Evolutionary conservation across 2,113 vertebrate genomes (phyloP).

Genomic region (Narcine bancroftii): DNA sequence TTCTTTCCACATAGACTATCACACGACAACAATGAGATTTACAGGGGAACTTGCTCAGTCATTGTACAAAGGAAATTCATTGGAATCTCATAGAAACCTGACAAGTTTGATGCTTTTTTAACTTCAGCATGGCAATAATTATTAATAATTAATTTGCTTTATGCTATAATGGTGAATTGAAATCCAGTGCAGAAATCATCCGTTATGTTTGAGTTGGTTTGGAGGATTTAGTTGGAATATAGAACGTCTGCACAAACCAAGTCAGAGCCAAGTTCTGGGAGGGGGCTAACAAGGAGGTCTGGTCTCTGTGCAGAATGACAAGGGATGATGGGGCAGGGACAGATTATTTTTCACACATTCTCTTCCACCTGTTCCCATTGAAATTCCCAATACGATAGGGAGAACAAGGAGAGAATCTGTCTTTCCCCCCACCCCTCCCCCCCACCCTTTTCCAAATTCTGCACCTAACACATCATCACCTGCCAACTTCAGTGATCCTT

Average conservation of each 20-base stretch:
- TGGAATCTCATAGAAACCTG: not conserved
- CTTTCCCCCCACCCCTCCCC: too few species aligned
- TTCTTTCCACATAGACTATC: conserved; percentile 19
- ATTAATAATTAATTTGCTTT: conserved; percentile 14
- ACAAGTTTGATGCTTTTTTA: not conserved
- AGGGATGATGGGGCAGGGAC: not conserved
- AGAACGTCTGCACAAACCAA: not conserved
- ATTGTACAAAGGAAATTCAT: conserved; percentile 28
- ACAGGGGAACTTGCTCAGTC: conserved; percentile 13
- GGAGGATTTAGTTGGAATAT: not conserved
- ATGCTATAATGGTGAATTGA: not conserved
- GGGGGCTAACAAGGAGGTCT: not conserved
- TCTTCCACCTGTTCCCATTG: not conserved
- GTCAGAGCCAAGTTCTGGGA: not conserved
- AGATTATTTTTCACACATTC: not conserved
- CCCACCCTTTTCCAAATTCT: too few species aligned
- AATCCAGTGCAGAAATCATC: not conserved
- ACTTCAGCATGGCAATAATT: conserved; percentile 13
- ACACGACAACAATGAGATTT: conserved; percentile 11
- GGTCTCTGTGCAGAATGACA: not conserved
- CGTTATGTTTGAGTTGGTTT: not conserved
- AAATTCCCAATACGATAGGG: too few species aligned
- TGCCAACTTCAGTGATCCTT: too few species aligned
- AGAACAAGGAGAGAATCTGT: too few species aligned
- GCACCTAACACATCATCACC: too few species aligned